These are phyloP conservation scores for Anthonomus grandis DNA, from an alignment of 1,140 invertebrate species.

Conservation along the genomic window DNA sequence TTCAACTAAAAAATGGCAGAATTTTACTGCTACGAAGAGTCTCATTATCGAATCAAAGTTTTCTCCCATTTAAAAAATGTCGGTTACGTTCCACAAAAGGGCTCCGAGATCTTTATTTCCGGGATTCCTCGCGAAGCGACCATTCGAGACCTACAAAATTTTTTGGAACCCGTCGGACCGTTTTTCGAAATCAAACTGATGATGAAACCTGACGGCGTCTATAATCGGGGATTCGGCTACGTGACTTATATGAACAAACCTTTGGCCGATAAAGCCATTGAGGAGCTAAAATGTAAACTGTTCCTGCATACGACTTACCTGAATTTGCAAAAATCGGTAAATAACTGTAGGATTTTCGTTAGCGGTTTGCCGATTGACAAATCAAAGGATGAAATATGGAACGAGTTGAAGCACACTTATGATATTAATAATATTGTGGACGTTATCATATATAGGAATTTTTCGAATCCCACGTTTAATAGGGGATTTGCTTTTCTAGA, in stretches of 20 bases:
- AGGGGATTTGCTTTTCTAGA: slow-evolving; percentile 85
- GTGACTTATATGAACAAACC: slow-evolving; percentile 22
- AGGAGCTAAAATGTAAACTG: background rate
- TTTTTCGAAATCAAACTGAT: slow-evolving; percentile 20
- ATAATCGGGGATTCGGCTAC: slow-evolving; percentile 26
- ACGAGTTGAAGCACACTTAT: slow-evolving; percentile 60
- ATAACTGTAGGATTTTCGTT: slow-evolving; percentile 82
- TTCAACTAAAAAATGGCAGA: too few relatives aligned
- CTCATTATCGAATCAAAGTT: background rate
- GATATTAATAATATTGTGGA: slow-evolving; percentile 57
- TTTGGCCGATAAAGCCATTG: slow-evolving; percentile 8
- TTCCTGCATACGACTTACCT: background rate
- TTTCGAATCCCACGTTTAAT: background rate
- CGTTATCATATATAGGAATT: slow-evolving; percentile 70
- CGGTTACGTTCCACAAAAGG: slow-evolving; percentile 10
- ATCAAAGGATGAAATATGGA: slow-evolving; percentile 64
- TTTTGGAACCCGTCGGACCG: slow-evolving; percentile 21
- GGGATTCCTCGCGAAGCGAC: slow-evolving; percentile 10
- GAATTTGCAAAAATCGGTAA: slow-evolving; percentile 11
- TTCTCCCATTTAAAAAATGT: background rate
- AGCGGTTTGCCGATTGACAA: slow-evolving; percentile 75
- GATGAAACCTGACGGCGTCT: slow-evolving; percentile 6
- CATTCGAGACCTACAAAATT: slow-evolving; percentile 14
- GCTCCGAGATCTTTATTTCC: slow-evolving; percentile 14
- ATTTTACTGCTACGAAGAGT: background rate